These are phyloP conservation scores for Phalanger gymnotis DNA, from an alignment of 2,797 vertebrate genomes.

Conservation along the genomic window DNA sequence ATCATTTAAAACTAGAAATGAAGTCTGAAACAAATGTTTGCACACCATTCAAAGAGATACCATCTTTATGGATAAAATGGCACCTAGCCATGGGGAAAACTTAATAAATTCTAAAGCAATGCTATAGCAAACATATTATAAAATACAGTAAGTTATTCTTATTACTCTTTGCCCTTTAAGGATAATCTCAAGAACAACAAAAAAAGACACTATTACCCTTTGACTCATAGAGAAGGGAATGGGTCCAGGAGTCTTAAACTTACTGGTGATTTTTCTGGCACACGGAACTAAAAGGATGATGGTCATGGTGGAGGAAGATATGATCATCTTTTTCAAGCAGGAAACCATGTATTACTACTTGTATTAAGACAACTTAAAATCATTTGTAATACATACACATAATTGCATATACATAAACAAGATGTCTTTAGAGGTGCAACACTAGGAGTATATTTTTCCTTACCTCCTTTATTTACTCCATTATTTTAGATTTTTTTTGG, in stretches of 20 bases:
- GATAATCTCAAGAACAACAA: not conserved
- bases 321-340: not conserved
- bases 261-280: not conserved
- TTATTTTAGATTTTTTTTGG: slow-evolving; percentile 66
- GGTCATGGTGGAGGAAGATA: not conserved
- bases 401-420: not conserved
- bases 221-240: not conserved
- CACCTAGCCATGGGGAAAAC: not conserved
- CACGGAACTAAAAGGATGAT: not conserved
- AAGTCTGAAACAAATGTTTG: not conserved
- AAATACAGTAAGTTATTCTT: not conserved
- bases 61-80: not conserved
- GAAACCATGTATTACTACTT: not conserved
- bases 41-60: not conserved
- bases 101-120: not conserved
- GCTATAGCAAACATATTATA: not conserved
- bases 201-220: not conserved
- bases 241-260: no score
- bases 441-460: not conserved
- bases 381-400: not conserved
- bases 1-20: not conserved
- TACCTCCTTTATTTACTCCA: not conserved
- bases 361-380: not conserved
- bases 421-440: not conserved
- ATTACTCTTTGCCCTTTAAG: not conserved